Base-by-base conservation (phyloP, 2,113 vertebrate genomes). In the Cheilinus undulatus region DNA sequence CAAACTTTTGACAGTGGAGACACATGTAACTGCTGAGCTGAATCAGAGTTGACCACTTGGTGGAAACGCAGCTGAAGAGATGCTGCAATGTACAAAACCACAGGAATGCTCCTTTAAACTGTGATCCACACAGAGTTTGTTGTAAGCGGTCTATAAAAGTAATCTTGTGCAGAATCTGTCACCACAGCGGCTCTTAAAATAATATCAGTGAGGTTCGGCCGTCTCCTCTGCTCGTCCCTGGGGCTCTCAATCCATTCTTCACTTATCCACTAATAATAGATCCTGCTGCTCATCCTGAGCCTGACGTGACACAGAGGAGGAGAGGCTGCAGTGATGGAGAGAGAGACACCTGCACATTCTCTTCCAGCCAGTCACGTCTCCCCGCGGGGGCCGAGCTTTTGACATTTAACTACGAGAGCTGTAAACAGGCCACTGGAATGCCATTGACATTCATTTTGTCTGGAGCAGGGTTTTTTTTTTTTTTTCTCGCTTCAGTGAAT, bases 391-490 rank as follows among this genome's bases (percentile, higher is more conserved):
- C 54, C 54, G 11, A 56, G 73, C 66, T 34, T 84, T 82, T 92
- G 90, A 92, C 92, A 92, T 93, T 93, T 93, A 88, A 85, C 84
- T 73, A 64, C 36, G 36, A 38, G 54, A 43, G 82, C 77, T 61
- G 67, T 86, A 84, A 90, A 91, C 86, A 80, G 80, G 78, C 59
- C 73, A 30, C 72, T 67, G 80, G 86, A 91, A 91, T 87, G 80
- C 70, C 80, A 84, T 69, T 81, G 83, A 89, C 89, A 85, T 92
- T 92, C 80, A 87, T 87, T 91, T 72, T 78, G 83, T 86, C 73
- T 80, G 64, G 69, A 72, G 65, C 51, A 48, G 46, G 11, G 8
- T 73, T 49, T 20, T 1, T 45, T 43, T n/a, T 43, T 17, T 34
- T 11, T 34, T 34, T 10, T 14, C 40, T 42, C 3, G 40, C n/a